Conservation (phyloP, 2,888 invertebrate genomes). For the Caradrina kadenii region DNA sequence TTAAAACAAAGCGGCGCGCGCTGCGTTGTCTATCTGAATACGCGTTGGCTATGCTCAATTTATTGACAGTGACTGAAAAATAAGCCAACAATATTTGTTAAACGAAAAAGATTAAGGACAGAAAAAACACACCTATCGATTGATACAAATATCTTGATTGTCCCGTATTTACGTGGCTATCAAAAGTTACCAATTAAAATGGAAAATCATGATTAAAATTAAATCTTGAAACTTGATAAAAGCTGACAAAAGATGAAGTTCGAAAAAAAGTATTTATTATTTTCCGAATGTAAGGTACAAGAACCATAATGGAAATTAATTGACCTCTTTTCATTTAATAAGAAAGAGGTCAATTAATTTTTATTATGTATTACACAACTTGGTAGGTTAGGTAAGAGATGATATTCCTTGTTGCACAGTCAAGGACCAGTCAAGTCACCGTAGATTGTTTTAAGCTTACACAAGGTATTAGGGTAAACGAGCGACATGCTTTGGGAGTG, state of each 20-base stretch:
- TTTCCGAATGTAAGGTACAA: neutral
- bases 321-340: neutral
- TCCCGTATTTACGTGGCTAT: too few relatives aligned
- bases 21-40: slow-evolving; percentile 44
- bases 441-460: neutral
- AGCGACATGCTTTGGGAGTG: too few relatives aligned
- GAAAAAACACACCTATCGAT: too few relatives aligned
- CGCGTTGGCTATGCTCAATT: slow-evolving; percentile 53
- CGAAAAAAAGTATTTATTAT: neutral
- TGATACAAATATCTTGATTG: too few relatives aligned
- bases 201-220: too few relatives aligned
- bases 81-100: slow-evolving; percentile 26
- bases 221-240: too few relatives aligned
- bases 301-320: neutral
- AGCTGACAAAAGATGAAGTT: neutral
- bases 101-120: neutral
- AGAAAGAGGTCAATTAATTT: too few relatives aligned
- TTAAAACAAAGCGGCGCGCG: slow-evolving; percentile 40
- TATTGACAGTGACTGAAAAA: slow-evolving; percentile 42
- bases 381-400: neutral
- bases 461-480: too few relatives aligned
- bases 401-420: slow-evolving; percentile 14
- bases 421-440: slow-evolving; percentile 5
- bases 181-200: too few relatives aligned
- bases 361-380: neutral